Evolutionary conservation across 1,140 invertebrate species (phyloP), one percentile per base, ranked within the genome.

Genomic region (Maniola jurtina): DNA sequence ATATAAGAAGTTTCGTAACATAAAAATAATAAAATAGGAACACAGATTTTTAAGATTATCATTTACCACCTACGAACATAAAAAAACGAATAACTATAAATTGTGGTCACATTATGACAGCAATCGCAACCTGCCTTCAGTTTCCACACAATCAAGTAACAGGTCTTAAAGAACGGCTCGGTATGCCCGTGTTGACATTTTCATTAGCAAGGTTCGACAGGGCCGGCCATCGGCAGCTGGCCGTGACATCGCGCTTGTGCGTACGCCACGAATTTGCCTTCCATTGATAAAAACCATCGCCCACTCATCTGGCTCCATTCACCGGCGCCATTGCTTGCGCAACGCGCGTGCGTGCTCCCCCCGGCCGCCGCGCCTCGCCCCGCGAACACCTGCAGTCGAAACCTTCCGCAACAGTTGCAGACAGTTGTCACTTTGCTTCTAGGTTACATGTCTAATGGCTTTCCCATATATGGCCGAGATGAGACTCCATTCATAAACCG

Each of bases 231-330:
- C n/a, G n/a, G n/a, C 69, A 73, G 66, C 72, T 74, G 83, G 78
- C 87, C 85, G 73, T 89, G 85, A 88, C 87, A 86, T 80, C 80
- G 16, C 47, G 66, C 61, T 50, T 77, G 82, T 84, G 84, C 80
- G 84, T 89, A 87, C 83, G 77, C 79, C 80, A 80, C 83, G 76
- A 84, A 83, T 85, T 89, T 75, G 80, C 84, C 79, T 81, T 88
- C 81, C 88, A 90, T 90, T 88, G 84, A 90, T 90, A 88, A 90
- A 90, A 88, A 86, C 76, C 64, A 52, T 79, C 84, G 80, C 87
- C 87, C 85, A 89, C 86, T 71, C 81, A 72, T 60, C 66, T 38
- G 63, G 67, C 69, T 88, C 88, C 88, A 90, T 90, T 88, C 88
- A 88, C 86, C 77, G 81, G 88, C 81, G 83, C 83, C 83, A 68